Evolutionary conservation across 1,140 invertebrate species (phyloP), one percentile per base, ranked within the genome.

Genomic region (Apocrypta bakeri): DNA sequence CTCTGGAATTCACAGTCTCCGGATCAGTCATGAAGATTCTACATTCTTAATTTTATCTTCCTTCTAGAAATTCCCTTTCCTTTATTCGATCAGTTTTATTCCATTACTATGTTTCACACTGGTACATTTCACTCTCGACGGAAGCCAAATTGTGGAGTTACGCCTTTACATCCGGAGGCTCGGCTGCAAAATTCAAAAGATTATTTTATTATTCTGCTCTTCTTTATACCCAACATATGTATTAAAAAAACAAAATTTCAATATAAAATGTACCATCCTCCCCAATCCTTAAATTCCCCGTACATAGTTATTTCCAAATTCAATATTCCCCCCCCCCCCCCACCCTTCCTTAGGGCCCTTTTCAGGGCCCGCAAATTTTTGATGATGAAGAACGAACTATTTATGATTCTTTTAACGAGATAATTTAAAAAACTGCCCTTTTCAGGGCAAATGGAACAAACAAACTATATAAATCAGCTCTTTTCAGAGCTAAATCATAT

Each of bases 341-440:
- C 79, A 31, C 81, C 86, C 87, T 88, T 85, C 85, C 88, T 88
- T 89, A 91, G 90, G 90, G 91, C 86, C 90, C 90, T 89, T 88
- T 87, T 88, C 83, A 89, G 90, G 91, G 90, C 90, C 91, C 91
- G 90, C 90, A 91, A 89, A 89, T 89, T 24, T 40, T 42, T 91
- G 79, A 84, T 0, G 12, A 88, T 83, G 85, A 7, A 81, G 86
- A 72, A 85, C 83, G 83, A 80, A 74, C 68, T 85, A 69, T 83
- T 86, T 73, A 72, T 6, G n/a, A 56, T 81, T 85, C 21, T 24
- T 42, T 68, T 48, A n/a, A 73, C 64, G 86, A 84, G 71, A 84
- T 66, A 85, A 4, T 37, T 42, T 68, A 63, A 21, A 56, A 87
- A 88, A 77, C 84, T 89, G 88, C 84, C 85, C 88, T 89, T 88